A percentile compares a stretch with the other conserved stretches of the same genome.
These are phyloP conservation scores for Fregetta grallaria DNA, from an alignment of 2,113 vertebrate genomes.

Conservation along the genomic window DNA sequence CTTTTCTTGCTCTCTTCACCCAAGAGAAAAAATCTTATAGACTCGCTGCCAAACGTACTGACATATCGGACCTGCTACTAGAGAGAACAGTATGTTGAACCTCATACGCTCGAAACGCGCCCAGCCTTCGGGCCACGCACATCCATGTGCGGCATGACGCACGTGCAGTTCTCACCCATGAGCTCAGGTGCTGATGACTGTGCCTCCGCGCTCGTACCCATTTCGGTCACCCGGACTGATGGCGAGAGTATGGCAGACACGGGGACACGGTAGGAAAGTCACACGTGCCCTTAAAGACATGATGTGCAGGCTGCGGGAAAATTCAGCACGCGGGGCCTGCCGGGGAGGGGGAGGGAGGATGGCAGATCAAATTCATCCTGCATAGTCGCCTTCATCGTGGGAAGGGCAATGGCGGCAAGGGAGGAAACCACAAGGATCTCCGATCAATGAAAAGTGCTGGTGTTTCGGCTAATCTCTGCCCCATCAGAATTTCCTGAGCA, in stretches of 20 bases:
- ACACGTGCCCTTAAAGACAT: neutral
- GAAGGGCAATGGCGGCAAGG: neutral
- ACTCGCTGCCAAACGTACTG: neutral
- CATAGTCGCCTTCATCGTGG: neutral
- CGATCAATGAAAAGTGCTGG: neutral
- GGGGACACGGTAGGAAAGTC: neutral
- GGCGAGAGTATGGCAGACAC: neutral
- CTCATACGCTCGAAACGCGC: accelerated
- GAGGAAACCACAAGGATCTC: neutral
- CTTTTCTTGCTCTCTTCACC: neutral
- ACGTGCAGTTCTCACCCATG: accelerated
- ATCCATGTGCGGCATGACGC: neutral
- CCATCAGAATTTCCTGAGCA: neutral
- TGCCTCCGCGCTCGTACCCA: accelerated
- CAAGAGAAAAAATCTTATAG: neutral
- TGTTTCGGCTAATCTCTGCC: neutral
- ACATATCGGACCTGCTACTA: neutral
- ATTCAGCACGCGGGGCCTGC: neutral
- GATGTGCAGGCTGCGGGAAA: neutral
- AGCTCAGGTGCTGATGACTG: neutral
- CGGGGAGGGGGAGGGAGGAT: neutral
- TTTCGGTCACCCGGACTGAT: neutral
- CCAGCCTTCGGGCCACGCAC: neutral
- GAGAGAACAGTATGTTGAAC: neutral
- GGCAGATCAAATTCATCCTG: neutral